Evolutionary conservation across 2,113 vertebrate species (phyloP).

Genomic region (Caretta caretta): DNA sequence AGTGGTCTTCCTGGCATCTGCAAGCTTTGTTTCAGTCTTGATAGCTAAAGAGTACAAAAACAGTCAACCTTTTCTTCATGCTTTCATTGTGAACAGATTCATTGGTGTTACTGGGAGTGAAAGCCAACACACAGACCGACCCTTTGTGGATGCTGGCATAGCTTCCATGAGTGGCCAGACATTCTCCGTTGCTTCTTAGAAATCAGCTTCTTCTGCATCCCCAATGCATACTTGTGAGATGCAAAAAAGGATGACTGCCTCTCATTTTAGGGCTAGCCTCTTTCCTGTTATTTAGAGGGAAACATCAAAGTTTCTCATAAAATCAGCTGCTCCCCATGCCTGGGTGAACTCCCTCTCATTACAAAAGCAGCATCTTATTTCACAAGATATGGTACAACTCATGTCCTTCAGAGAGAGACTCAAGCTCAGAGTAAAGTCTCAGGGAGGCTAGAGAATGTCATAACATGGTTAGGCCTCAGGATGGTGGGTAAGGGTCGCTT

Average conservation of each 20-base stretch:
- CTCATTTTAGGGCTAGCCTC: background rate
- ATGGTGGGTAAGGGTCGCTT: background rate
- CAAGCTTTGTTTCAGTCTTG: conserved; percentile 87
- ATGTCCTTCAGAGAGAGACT: fast-evolving
- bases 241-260: background rate
- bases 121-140: background rate
- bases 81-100: fast-evolving
- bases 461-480: background rate
- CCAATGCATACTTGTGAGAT: fast-evolving
- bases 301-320: background rate
- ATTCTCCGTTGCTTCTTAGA: fast-evolving
- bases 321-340: background rate
- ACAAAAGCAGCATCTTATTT: background rate
- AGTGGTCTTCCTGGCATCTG: conserved; percentile 85
- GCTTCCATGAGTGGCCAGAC: background rate
- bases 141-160: background rate
- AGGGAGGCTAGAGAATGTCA: fast-evolving
- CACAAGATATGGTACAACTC: fast-evolving
- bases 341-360: background rate
- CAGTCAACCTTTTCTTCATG: background rate
- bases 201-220: fast-evolving
- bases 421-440: background rate
- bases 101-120: fast-evolving
- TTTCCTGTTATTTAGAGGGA: background rate
- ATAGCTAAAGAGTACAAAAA: conserved; percentile 75